Conservation (phyloP, 2,113 vertebrate species). For the Tachycineta bicolor region DNA sequence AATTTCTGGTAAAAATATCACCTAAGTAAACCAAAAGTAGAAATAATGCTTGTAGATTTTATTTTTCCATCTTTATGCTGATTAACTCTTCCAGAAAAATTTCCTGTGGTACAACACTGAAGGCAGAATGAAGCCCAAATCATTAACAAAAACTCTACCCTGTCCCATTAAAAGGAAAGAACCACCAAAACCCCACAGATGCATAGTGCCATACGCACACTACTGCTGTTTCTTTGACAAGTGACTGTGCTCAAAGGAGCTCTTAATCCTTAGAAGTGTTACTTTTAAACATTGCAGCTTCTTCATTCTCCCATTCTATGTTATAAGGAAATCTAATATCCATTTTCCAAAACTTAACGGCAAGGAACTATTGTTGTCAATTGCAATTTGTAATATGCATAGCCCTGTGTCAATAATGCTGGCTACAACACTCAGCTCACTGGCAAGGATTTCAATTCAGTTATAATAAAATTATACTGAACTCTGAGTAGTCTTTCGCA, state of each 20-base stretch:
- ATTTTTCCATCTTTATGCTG: background rate
- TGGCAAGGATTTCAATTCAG: background rate
- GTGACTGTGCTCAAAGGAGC: background rate
- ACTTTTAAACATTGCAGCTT: background rate
- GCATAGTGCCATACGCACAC: rapidly evolving
- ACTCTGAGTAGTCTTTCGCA: background rate
- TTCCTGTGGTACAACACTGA: background rate
- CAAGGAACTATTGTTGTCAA: background rate
- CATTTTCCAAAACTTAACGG: background rate
- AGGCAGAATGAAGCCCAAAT: background rate
- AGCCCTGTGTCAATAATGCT: background rate
- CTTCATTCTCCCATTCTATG: background rate
- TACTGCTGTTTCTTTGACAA: background rate
- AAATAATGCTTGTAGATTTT: background rate
- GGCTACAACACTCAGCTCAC: background rate
- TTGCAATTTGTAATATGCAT: background rate
- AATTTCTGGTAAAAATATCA: background rate
- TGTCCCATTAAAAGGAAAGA: background rate
- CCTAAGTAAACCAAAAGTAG: background rate
- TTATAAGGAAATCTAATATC: background rate
- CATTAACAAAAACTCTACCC: background rate
- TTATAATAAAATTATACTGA: rapidly evolving
- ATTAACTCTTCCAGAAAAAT: background rate
- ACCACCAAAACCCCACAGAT: background rate
- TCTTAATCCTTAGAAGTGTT: background rate